Conservation (phyloP, 53 echinoderm and acorn worm genomes). For the Apostichopus leukothele region DNA sequence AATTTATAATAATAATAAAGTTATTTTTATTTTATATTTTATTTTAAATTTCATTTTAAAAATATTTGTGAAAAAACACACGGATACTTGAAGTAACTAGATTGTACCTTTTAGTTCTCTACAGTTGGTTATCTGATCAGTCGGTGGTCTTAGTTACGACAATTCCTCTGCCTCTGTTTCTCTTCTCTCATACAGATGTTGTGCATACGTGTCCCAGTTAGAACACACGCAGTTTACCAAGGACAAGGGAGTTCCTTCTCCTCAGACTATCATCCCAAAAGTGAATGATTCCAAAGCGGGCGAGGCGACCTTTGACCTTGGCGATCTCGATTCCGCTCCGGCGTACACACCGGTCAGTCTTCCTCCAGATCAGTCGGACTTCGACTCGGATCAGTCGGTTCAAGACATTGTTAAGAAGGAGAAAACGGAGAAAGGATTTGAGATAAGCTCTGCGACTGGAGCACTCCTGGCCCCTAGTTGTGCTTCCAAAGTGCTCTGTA, state of each 20-base stretch:
- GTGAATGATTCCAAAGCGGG: constrained; percentile 58
- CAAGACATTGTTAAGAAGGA: constrained; percentile 89
- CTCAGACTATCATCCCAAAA: constrained; percentile 67
- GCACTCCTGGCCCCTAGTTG: constrained; percentile 80
- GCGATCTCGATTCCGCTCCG: constrained; percentile 64
- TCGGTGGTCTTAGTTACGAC: too few relatives aligned
- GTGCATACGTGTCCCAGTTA: constrained; percentile 98
- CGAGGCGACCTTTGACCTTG: constrained; percentile 59
- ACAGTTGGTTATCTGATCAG: too few relatives aligned
- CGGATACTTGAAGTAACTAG: too few relatives aligned
- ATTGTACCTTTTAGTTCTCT: too few relatives aligned
- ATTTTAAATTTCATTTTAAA: too few relatives aligned
- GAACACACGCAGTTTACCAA: constrained; percentile 99
- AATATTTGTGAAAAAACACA: too few relatives aligned
- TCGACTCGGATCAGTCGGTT: constrained; percentile 47
- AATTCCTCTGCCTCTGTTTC: background rate
- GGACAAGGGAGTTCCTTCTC: constrained; percentile 53
- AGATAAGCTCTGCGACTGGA: constrained; percentile 90
- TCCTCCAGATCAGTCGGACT: constrained; percentile 27
- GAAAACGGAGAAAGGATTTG: constrained; percentile 88
- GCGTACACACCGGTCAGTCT: constrained; percentile 48
- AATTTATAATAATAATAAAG: too few relatives aligned
- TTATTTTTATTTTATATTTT: too few relatives aligned
- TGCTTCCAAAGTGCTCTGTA: constrained; percentile 94
- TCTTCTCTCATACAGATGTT: constrained; percentile 65